Evolutionary conservation across 2,888 invertebrate genomes (phyloP).

Genomic region (Aphrophora alni): DNA sequence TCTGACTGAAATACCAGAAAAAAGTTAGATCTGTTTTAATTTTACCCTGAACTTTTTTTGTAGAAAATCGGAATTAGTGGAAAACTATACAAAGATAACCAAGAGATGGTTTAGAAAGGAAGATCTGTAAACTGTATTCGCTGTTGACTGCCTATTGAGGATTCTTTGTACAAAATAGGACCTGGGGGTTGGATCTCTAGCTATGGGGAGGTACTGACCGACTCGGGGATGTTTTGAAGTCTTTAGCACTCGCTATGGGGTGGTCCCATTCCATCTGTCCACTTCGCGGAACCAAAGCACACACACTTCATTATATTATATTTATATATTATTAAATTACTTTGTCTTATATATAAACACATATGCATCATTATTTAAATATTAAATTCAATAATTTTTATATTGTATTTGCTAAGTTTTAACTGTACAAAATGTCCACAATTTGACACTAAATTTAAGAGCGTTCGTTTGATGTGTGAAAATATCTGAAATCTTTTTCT

Average conservation of each 20-base stretch:
- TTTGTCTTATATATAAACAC: conserved; percentile 43
- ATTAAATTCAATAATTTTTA: conserved; percentile 49
- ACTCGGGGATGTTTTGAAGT: conserved; percentile 21
- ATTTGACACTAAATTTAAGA: conserved; percentile 50
- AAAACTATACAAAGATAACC: conserved; percentile 10
- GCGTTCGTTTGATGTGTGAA: conserved; percentile 49
- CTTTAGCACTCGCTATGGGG: conserved; percentile 28
- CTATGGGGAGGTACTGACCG: conserved; percentile 22
- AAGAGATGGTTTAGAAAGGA: conserved; percentile 8
- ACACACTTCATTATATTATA: conserved; percentile 40
- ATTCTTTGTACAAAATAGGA: neutral
- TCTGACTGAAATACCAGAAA: neutral
- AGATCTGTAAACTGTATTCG: conserved; percentile 50
- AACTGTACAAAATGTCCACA: conserved; percentile 51
- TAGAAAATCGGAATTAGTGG: conserved; percentile 4
- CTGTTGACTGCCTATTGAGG: conserved; percentile 39
- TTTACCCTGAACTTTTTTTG: conserved; percentile 27
- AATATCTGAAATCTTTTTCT: conserved; percentile 49
- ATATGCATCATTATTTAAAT: conserved; percentile 49
- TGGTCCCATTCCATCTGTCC: conserved; percentile 29
- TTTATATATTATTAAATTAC: conserved; percentile 41
- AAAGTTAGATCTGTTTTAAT: neutral
- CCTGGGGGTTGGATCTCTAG: neutral
- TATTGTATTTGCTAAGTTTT: conserved; percentile 48
- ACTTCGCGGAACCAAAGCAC: conserved; percentile 41